Evolutionary conservation across 2,113 vertebrate genomes (phyloP).

Genomic region (Leucoraja erinaceus): DNA sequence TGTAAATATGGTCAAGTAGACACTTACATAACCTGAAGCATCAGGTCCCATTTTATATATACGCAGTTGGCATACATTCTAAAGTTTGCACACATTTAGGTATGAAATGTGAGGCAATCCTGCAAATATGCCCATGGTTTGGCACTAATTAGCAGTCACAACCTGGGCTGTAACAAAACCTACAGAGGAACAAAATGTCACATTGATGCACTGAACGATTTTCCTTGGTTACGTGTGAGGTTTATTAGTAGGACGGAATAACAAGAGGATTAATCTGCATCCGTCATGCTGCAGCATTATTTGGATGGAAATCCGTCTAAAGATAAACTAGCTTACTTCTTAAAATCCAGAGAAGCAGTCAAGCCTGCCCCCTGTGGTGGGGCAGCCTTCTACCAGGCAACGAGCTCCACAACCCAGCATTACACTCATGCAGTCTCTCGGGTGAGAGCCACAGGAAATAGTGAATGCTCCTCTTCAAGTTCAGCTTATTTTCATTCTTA

Average conservation of each 20-base stretch:
- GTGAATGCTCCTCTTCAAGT: neutral
- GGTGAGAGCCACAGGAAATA: neutral
- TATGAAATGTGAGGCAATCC: neutral
- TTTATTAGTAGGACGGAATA: constrained; percentile 14
- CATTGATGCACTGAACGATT: neutral
- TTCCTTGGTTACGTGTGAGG: neutral
- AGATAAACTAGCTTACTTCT: neutral
- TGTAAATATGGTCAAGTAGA: neutral
- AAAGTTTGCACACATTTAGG: neutral
- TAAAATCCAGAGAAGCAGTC: neutral
- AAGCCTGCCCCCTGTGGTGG: neutral
- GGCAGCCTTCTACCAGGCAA: neutral
- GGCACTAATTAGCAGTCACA: neutral
- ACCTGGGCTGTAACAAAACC: neutral
- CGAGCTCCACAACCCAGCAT: neutral
- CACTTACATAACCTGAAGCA: neutral
- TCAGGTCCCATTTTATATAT: neutral
- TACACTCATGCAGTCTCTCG: neutral
- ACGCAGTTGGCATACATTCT: neutral
- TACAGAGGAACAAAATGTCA: constrained; percentile 10
- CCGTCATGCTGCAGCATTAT: neutral
- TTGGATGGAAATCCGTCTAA: neutral
- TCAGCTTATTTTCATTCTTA: neutral
- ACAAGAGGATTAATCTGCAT: constrained; percentile 25
- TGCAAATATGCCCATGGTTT: neutral